A percentile compares a stretch with the other conserved stretches of the same genome.
phyloP scores from a whole-genome alignment of 2,888 invertebrate species.

The Drosophila anomelani region DNA sequence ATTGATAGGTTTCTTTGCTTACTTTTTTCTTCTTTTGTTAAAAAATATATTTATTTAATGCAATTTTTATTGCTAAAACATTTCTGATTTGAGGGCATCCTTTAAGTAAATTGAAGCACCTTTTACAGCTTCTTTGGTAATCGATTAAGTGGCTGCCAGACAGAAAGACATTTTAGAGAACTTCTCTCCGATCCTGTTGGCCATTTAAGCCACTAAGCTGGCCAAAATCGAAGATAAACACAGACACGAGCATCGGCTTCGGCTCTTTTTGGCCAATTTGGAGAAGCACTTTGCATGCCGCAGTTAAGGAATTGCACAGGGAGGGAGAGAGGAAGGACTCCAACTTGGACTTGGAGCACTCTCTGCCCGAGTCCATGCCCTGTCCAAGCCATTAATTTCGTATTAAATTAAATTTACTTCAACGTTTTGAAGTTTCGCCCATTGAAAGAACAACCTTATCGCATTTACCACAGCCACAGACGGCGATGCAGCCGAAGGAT shows the following conservation, averaged over 20 bases:
- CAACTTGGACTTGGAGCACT: slow-evolving; percentile 10
- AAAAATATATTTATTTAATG: too few species aligned
- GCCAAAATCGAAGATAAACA: slow-evolving; percentile 9
- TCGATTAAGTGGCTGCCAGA: background rate
- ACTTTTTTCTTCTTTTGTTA: too few species aligned
- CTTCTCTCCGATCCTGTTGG: background rate
- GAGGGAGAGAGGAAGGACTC: background rate
- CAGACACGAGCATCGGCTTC: slow-evolving; percentile 1
- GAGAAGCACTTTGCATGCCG: slow-evolving; percentile 30
- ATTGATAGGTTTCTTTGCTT: too few species aligned
- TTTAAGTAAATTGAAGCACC: background rate
- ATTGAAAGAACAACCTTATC: slow-evolving; percentile 25
- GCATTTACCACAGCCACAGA: slow-evolving; percentile 38
- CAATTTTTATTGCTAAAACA: background rate
- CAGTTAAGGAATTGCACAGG: background rate
- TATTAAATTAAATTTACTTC: slow-evolving; percentile 49
- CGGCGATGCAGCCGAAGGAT: slow-evolving; percentile 29
- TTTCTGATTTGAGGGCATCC: too few species aligned
- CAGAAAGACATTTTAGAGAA: background rate
- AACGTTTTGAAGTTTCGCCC: slow-evolving; percentile 36
- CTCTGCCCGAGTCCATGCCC: slow-evolving; percentile 2
- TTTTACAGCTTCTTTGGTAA: background rate
- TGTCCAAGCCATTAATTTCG: slow-evolving; percentile 41
- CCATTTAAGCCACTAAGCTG: slow-evolving; percentile 14
- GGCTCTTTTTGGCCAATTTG: slow-evolving; percentile 10